phyloP scores from a whole-genome alignment of 2,113 vertebrate genomes.

The Pangasianodon gigas region DNA sequence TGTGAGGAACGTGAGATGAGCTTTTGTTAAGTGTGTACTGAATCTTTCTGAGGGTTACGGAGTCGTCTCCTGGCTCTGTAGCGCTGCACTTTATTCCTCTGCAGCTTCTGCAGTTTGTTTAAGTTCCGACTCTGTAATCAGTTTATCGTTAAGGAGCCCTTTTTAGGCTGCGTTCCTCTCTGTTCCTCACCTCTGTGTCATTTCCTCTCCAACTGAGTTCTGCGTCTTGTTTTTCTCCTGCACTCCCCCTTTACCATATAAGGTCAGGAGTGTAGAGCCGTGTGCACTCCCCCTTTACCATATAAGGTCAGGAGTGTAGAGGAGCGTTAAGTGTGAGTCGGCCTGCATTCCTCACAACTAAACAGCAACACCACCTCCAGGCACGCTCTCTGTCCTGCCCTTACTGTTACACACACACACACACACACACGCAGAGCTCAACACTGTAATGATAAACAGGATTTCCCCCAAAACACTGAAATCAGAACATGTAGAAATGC shows the following conservation, averaged over 20 bases:
- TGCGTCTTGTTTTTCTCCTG: constrained; percentile 19
- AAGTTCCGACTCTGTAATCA: background rate
- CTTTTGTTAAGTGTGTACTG: background rate
- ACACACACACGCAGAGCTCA: background rate
- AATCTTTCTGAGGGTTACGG: background rate
- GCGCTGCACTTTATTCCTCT: background rate
- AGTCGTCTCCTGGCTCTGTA: background rate
- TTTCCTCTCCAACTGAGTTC: constrained; percentile 21
- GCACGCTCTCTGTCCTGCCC: background rate
- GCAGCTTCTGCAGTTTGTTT: background rate
- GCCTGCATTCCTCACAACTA: constrained; percentile 53
- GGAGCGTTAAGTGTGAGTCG: constrained; percentile 46
- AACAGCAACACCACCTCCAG: constrained; percentile 16
- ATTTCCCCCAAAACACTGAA: background rate
- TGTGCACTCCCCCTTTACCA: constrained; percentile 39
- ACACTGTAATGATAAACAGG: background rate
- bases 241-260: constrained; percentile 60
- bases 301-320: constrained; percentile 64
- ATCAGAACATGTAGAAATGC: background rate
- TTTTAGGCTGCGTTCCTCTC: constrained; percentile 9
- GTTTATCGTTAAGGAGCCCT: background rate
- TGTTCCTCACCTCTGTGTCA: background rate
- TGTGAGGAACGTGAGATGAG: background rate
- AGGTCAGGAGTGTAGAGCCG: constrained; percentile 50
- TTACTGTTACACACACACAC: background rate